phyloP scores from a whole-genome alignment of 2,888 invertebrate genomes.

The Cremastobaeus sp. region DNA sequence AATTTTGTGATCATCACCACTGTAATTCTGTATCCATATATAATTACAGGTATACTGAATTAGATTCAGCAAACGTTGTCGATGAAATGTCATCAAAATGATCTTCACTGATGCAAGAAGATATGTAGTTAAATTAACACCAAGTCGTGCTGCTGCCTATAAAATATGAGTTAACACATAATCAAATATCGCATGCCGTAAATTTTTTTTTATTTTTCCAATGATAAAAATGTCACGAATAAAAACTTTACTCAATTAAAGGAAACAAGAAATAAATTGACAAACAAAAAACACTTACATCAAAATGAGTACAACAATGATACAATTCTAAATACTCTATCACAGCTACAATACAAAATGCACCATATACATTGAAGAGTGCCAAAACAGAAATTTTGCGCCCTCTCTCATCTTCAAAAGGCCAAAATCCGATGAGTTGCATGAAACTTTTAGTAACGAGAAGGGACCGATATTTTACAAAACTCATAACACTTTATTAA shows the following conservation, averaged over 20 bases:
- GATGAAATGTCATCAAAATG: slow-evolving; percentile 7
- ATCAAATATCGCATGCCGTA: too few species aligned
- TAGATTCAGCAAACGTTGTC: slow-evolving; percentile 6
- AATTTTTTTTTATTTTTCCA: too few species aligned
- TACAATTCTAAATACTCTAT: slow-evolving; percentile 24
- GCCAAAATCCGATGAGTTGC: slow-evolving; percentile 36
- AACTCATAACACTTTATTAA: too few species aligned
- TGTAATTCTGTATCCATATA: slow-evolving; percentile 12
- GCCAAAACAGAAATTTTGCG: slow-evolving; percentile 10
- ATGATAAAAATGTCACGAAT: too few species aligned
- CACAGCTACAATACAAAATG: slow-evolving; percentile 5
- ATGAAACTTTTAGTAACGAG: slow-evolving; percentile 21
- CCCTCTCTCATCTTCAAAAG: background rate
- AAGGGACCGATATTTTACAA: slow-evolving; percentile 15
- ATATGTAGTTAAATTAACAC: slow-evolving; percentile 26
- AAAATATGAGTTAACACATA: too few species aligned
- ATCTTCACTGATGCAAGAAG: slow-evolving; percentile 19
- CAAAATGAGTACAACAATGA: slow-evolving; percentile 23
- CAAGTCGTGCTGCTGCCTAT: slow-evolving; percentile 21
- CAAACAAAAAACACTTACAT: too few species aligned
- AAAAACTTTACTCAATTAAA: too few species aligned
- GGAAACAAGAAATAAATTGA: too few species aligned
- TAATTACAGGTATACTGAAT: background rate
- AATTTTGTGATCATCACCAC: slow-evolving; percentile 6
- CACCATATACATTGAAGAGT: slow-evolving; percentile 20